Percentiles rank a stretch among this genome's conserved stretches.
phyloP scores from a whole-genome alignment of 2,113 vertebrate species.

The Cyphomyrus discorhynchus region DNA sequence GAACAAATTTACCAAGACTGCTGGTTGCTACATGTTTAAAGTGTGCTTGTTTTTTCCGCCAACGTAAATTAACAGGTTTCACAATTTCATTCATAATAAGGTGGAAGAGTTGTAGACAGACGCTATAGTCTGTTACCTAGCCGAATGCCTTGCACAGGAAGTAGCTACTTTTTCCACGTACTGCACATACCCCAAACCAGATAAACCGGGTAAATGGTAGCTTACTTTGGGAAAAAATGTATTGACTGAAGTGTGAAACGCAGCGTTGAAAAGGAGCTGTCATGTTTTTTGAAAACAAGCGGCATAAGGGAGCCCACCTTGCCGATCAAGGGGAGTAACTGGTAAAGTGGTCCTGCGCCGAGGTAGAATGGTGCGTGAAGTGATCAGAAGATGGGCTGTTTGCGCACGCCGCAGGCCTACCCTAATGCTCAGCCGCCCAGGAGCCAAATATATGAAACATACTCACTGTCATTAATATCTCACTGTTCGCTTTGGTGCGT shows the following conservation, averaged over 20 bases:
- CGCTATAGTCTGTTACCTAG: background rate
- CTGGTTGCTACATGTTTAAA: background rate
- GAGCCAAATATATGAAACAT: background rate
- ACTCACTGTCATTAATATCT: background rate
- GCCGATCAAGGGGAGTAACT: background rate
- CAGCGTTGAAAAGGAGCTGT: background rate
- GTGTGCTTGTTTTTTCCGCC: background rate
- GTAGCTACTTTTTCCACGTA: background rate
- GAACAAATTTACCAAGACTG: background rate
- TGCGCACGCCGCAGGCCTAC: background rate
- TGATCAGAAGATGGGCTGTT: slow-evolving; percentile 9
- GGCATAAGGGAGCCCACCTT: background rate
- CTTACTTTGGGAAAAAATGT: background rate
- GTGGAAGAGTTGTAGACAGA: background rate
- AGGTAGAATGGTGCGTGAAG: background rate
- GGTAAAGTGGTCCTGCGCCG: background rate
- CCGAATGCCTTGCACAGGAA: background rate
- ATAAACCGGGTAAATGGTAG: slow-evolving; percentile 2
- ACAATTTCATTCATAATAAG: background rate
- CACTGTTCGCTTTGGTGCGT: background rate
- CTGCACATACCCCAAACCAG: background rate
- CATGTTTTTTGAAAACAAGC: background rate
- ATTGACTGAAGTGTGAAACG: background rate
- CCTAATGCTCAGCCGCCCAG: background rate
- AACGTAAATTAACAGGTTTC: background rate